Percentiles rank a stretch among this genome's conserved stretches.
phyloP scores from a whole-genome alignment of 1,140 invertebrate genomes.

The Atta colombica region DNA sequence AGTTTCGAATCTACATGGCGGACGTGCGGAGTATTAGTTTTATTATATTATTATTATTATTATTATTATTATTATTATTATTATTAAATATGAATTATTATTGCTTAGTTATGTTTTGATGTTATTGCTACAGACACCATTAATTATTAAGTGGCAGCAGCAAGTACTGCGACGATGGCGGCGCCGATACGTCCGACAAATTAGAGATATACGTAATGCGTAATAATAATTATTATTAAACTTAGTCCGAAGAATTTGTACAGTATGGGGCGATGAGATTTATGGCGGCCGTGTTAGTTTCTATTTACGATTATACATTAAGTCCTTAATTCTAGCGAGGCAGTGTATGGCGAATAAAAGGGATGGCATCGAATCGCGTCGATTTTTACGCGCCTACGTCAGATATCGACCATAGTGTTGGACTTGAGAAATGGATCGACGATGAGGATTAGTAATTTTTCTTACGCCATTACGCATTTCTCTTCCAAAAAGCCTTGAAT shows the following conservation, averaged over 20 bases:
- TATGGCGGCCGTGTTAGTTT: constrained; percentile 71
- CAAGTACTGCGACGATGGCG: constrained; percentile 76
- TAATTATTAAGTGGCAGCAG: constrained; percentile 69
- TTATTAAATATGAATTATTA: constrained; percentile 65
- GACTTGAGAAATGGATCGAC: constrained; percentile 42
- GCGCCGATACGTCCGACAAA: constrained; percentile 84
- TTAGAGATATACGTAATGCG: constrained; percentile 83
- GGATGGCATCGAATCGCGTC: constrained; percentile 29
- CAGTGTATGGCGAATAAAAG: constrained; percentile 28
- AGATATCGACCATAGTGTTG: constrained; percentile 22
- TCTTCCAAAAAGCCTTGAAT: background rate
- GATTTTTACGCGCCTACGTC: constrained; percentile 31
- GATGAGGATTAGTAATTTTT: background rate
- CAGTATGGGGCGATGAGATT: constrained; percentile 65
- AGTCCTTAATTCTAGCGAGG: constrained; percentile 69
- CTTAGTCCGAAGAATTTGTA: constrained; percentile 69
- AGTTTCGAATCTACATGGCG: constrained; percentile 12
- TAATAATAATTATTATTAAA: constrained; percentile 78
- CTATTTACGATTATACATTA: constrained; percentile 73
- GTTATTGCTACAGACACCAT: constrained; percentile 54
- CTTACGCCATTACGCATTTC: constrained; percentile 7
- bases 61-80: constrained; percentile 22
- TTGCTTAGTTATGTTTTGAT: constrained; percentile 63
- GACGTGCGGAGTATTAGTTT: background rate
- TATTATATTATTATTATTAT: constrained; percentile 29